Percentiles rank a stretch among this genome's conserved stretches.
Evolutionary conservation across 2,113 vertebrate genomes (phyloP).

Genomic region (Narcine bancroftii): DNA sequence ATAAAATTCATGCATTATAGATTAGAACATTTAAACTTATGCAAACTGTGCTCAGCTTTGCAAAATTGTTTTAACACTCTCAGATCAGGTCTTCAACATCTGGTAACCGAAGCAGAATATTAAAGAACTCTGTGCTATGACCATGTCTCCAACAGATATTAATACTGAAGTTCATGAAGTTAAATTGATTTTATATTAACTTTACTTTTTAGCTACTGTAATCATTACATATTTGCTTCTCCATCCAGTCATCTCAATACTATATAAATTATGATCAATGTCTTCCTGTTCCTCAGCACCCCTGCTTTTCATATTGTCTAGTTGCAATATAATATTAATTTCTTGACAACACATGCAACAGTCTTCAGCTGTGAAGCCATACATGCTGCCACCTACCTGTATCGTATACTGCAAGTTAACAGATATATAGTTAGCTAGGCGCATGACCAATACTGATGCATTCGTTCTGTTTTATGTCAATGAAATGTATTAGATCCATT

Average conservation of each 20-base stretch:
- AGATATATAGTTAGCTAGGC: not conserved
- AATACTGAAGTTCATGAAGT: not conserved
- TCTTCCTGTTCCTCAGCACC: not conserved
- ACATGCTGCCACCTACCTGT: not conserved
- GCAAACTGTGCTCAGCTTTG: not conserved
- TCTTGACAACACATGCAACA: not conserved
- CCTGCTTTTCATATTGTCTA: not conserved
- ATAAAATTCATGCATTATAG: constrained; percentile 20
- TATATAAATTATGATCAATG: not conserved
- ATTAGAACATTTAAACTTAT: constrained; percentile 10
- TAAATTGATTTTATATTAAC: not conserved
- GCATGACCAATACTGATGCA: not conserved
- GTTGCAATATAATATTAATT: not conserved
- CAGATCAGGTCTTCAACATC: constrained; percentile 15
- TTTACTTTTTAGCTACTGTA: not conserved
- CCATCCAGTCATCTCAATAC: not conserved
- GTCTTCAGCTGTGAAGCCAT: not conserved
- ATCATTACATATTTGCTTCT: not conserved
- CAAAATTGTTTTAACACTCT: constrained; percentile 2
- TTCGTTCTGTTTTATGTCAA: not conserved
- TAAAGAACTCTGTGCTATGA: not conserved
- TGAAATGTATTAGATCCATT: not conserved
- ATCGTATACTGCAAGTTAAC: not conserved
- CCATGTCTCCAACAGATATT: not conserved
- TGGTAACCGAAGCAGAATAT: not conserved